Evolutionary conservation across 2,888 invertebrate genomes (phyloP).

Genomic region (Eristalis arbustorum): DNA sequence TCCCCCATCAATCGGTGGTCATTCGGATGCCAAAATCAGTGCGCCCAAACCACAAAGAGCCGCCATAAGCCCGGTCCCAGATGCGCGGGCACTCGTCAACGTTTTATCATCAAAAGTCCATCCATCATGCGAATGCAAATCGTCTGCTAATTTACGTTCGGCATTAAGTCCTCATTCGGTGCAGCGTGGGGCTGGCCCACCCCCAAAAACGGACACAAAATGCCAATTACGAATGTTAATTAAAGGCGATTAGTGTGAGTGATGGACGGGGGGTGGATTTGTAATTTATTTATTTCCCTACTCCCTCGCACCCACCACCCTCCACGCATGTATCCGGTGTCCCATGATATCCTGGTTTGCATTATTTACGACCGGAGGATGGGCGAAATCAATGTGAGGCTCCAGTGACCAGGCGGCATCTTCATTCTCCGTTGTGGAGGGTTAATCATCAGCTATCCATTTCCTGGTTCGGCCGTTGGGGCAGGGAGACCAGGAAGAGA

Average conservation of each 20-base stretch:
- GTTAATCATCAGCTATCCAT: neutral
- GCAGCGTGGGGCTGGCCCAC: neutral
- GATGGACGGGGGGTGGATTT: constrained; percentile 28
- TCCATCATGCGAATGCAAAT: constrained; percentile 55
- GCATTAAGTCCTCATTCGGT: constrained; percentile 24
- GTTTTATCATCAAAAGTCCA: constrained; percentile 44
- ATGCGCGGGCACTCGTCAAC: neutral
- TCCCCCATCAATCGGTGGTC: neutral
- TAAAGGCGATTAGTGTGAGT: constrained; percentile 41
- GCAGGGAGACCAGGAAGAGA: neutral
- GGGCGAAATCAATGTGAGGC: constrained; percentile 39
- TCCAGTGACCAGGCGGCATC: constrained; percentile 23
- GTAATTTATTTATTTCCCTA: constrained; percentile 50
- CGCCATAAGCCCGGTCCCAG: neutral
- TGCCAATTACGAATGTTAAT: constrained; percentile 30
- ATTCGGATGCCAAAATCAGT: neutral
- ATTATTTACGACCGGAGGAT: constrained; percentile 22
- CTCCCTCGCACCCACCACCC: neutral
- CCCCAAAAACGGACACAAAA: neutral
- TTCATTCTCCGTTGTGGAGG: neutral
- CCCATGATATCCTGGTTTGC: neutral
- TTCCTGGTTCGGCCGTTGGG: neutral
- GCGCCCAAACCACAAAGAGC: neutral
- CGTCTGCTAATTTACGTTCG: constrained; percentile 52
- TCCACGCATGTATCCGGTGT: neutral